Conservation (phyloP, 2,113 vertebrate species). For the Aplodontia rufa region DNA sequence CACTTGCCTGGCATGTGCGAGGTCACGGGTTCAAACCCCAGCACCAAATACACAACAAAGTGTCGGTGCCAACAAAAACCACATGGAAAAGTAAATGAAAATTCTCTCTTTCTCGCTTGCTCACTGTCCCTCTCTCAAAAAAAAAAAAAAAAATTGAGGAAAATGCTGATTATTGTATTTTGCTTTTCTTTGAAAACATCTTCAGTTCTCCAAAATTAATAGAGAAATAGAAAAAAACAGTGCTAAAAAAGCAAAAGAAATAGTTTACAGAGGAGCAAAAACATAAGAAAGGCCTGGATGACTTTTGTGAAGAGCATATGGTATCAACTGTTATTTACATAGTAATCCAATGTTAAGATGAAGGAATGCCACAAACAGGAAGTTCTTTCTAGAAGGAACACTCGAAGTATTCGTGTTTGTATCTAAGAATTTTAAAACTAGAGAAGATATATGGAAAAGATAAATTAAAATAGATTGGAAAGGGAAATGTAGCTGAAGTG, state of each 20-base stretch:
- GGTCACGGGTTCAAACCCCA: too few species aligned
- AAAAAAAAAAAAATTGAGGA: background rate
- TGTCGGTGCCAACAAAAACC: too few species aligned
- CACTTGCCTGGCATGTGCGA: too few species aligned
- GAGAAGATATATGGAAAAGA: slow-evolving; percentile 22
- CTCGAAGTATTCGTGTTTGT: background rate
- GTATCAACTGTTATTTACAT: background rate
- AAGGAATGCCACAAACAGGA: too few species aligned
- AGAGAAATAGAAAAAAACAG: slow-evolving; percentile 22
- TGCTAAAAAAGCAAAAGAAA: background rate
- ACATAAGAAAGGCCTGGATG: background rate
- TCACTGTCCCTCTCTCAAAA: too few species aligned
- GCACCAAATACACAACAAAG: too few species aligned
- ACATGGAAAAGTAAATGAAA: too few species aligned
- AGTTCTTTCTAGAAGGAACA: background rate
- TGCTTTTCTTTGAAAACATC: background rate
- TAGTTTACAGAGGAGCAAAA: background rate
- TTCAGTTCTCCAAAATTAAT: background rate
- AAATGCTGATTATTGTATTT: background rate
- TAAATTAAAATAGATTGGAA: slow-evolving; percentile 61
- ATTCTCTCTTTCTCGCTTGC: too few species aligned
- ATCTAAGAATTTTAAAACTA: background rate
- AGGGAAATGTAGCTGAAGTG: slow-evolving; percentile 42
- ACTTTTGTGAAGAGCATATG: background rate
- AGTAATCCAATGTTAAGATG: background rate